Evolutionary conservation across 30 jellyfish, hydroid and myxozoan genomes (phyloP), one percentile per base, ranked within the genome.

Genomic region (Hydractinia echinata): DNA sequence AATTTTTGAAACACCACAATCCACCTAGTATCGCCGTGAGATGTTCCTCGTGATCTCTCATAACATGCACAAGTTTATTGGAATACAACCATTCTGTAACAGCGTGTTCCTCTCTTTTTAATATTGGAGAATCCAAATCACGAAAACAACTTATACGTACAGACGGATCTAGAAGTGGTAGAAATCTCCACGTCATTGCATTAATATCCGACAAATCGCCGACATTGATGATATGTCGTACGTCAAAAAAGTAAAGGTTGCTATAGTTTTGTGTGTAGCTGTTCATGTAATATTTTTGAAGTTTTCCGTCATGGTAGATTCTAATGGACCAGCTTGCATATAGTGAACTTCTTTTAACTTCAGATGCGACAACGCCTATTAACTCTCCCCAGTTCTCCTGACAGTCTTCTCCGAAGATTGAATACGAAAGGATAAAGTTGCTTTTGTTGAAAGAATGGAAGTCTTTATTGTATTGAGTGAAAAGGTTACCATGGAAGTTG

Each of bases 61-160:
- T 76, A 50, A 76, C 79, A 49, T 76, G 84, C 16, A 76, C 52
- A 7, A 76, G 19, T 50, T 76, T 51, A 5, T 79, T 79, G 49
- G 51, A n/a, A 7, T 54, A 49, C 44, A 76, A 39, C 84, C 84
- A 76, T 54, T 76, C 84, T 49, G 10, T 54, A 7, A 76, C 84
- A 54, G 84, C 82, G 54, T 76, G 20, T 49, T 19, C 84, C 5
- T 76, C 84, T 6, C 84, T 44, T 76, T 76, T 9, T 16, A 76
- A 16, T 0, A 76, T 49, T 10, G 81, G 84, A 9, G 84, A 76
- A 76, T 76, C 84, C 44, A 76, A 76, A 54, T 76, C 84, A 1
- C 84, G 49, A 16, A 50, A 44, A 54, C 84, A 76, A 49, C 52
- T 10, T 7, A 76, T 16, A 39, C 55, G 79, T 9, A 51, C 15